Conservation (phyloP, 2,797 vertebrate genomes). For the Squalus acanthias region DNA sequence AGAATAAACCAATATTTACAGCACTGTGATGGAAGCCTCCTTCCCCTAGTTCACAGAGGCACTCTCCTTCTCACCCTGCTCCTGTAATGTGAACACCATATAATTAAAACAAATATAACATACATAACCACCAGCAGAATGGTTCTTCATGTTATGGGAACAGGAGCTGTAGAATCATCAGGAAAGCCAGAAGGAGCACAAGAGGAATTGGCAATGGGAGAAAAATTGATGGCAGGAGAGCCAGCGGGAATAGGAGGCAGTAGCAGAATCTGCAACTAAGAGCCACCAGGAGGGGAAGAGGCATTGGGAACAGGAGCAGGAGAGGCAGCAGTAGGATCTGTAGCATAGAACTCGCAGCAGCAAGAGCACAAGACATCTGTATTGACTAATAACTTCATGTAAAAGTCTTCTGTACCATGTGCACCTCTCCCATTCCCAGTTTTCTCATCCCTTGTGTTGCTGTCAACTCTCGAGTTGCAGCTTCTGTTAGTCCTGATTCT, state of each 20-base stretch:
- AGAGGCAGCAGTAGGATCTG: neutral
- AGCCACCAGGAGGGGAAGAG: neutral
- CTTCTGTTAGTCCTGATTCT: neutral
- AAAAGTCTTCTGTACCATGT: neutral
- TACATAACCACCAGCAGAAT: neutral
- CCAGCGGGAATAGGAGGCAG: neutral
- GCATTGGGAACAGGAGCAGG: neutral
- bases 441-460: neutral
- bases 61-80: neutral
- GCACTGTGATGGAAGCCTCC: neutral
- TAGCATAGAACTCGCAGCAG: neutral
- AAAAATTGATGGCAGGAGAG: neutral
- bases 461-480: neutral
- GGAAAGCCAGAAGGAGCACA: neutral
- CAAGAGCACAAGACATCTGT: neutral
- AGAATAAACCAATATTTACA: neutral
- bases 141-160: neutral
- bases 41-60: neutral
- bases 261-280: neutral
- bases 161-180: neutral
- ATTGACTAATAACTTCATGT: neutral
- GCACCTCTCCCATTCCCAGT: neutral
- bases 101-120: neutral
- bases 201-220: neutral
- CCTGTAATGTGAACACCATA: neutral